Conservation (phyloP, 1,140 invertebrate species). For the Arctopsyche grandis region DNA sequence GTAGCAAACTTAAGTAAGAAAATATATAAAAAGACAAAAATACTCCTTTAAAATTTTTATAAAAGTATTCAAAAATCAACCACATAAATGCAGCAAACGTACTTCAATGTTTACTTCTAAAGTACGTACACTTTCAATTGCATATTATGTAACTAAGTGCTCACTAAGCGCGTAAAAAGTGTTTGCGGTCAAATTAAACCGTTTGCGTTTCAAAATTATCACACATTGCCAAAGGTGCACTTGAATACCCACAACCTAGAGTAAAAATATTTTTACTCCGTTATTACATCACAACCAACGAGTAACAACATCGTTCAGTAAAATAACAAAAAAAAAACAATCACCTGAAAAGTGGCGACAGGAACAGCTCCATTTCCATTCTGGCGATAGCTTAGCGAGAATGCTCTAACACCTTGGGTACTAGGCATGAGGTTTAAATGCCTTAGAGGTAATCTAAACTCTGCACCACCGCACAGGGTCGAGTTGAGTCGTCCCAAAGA, state of each 20-base stretch:
- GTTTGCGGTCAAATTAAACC: not conserved
- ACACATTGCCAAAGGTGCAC: not conserved
- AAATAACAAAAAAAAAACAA: not conserved
- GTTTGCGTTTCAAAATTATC: not conserved
- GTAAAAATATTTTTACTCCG: not conserved
- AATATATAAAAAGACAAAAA: no score
- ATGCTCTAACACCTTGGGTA: constrained; percentile 51
- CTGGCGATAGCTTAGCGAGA: constrained; percentile 53
- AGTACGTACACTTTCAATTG: no score
- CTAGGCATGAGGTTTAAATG: constrained; percentile 66
- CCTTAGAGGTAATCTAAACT: constrained; percentile 61
- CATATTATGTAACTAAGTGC: no score
- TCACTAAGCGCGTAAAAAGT: not conserved
- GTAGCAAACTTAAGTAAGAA: no score
- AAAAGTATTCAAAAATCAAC: no score
- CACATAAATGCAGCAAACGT: no score
- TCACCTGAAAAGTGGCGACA: constrained; percentile 56
- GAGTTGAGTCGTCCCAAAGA: constrained; percentile 55
- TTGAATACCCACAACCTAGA: not conserved
- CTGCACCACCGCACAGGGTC: constrained; percentile 56
- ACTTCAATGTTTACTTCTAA: no score
- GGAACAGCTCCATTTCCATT: constrained; percentile 43
- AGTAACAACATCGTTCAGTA: not conserved
- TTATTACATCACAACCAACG: no score
- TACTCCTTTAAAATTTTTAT: no score